phyloP scores from a whole-genome alignment of 2,888 invertebrate genomes.

The Chrysopilus asiliformis region DNA sequence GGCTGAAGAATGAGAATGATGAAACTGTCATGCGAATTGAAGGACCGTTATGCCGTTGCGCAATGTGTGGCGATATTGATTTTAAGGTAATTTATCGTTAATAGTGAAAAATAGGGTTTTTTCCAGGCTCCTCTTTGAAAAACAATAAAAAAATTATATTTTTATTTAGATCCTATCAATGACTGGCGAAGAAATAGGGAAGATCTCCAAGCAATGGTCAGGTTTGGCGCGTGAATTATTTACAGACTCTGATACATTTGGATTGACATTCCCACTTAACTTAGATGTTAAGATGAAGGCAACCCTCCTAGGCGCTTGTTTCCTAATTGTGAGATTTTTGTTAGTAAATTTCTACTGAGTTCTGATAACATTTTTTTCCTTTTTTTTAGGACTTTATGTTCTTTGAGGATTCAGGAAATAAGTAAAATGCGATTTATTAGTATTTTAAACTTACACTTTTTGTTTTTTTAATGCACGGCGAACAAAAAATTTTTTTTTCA shows the following conservation, averaged over 20 bases:
- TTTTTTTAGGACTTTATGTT: conserved; percentile 5
- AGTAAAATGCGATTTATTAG: too few species aligned
- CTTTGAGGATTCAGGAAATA: too few species aligned
- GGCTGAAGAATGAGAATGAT: conserved; percentile 58
- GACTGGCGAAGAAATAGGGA: conserved; percentile 61
- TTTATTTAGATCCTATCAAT: conserved; percentile 50
- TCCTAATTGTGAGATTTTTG: conserved; percentile 50
- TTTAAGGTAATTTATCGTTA: conserved; percentile 62
- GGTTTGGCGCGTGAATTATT: conserved; percentile 61
- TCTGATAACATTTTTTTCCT: neutral
- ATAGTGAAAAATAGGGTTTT: too few species aligned
- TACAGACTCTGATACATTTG: conserved; percentile 70
- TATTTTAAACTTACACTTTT: too few species aligned
- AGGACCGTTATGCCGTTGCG: conserved; percentile 67
- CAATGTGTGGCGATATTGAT: conserved; percentile 69
- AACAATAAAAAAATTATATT: neutral
- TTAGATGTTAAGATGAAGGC: conserved; percentile 66
- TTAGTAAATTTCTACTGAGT: neutral
- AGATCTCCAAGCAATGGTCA: conserved; percentile 73
- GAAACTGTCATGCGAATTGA: conserved; percentile 64
- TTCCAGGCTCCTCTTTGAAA: too few species aligned
- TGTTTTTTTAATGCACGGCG: too few species aligned
- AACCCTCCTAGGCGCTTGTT: conserved; percentile 56
- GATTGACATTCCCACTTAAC: conserved; percentile 73
- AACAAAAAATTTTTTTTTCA: too few species aligned